Evolutionary conservation across 2,113 vertebrate species (phyloP), one percentile per base, ranked within the genome.

Genomic region (Monopterus albus): DNA sequence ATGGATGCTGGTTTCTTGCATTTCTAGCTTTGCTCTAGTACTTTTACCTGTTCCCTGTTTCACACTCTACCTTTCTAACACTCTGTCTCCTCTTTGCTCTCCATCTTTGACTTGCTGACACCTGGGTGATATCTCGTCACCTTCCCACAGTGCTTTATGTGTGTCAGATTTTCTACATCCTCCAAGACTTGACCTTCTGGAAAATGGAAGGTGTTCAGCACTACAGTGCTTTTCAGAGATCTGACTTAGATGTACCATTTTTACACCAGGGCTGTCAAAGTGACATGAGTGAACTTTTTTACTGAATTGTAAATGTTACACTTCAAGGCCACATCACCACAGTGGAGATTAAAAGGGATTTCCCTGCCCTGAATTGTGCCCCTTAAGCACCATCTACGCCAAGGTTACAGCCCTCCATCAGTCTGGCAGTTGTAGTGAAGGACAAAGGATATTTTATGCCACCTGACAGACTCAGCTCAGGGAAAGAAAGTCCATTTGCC

Each of bases 31-130:
- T 45, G 46, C 62, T n/a, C 80, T 70, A 47, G 18, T 62, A n/a
- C 47, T 55, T 69, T 15, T 21, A 90, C 84, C 81, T 84, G 66
- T 78, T 88, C 72, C 62, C 43, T 47, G 23, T 78, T 76, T 87
- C 73, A 81, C 86, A 62, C 53, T 53, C 38, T 46, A 78, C 67
- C 40, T 78, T 67, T 72, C 59, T 42, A 56, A 65, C 70, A 70
- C 59, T 31, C 29, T 21, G 18, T 52, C 70, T 84, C 29, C 29
- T 58, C 61, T 52, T 70, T 52, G 52, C 77, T 53, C 75, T 39
- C 62, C 36, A 28, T 72, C 46, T 67, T 40, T 75, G 47, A 68
- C 76, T 61, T 49, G 20, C 58, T 69, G 65, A 72, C 74, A 66
- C 55, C 63, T 29, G 23, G 40, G 47, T 67, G 39, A 73, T 83